A percentile compares a stretch with the other conserved stretches of the same genome.
These are phyloP conservation scores for Borostomias antarcticus DNA, from an alignment of 2,797 vertebrate species.

Conservation along the genomic window DNA sequence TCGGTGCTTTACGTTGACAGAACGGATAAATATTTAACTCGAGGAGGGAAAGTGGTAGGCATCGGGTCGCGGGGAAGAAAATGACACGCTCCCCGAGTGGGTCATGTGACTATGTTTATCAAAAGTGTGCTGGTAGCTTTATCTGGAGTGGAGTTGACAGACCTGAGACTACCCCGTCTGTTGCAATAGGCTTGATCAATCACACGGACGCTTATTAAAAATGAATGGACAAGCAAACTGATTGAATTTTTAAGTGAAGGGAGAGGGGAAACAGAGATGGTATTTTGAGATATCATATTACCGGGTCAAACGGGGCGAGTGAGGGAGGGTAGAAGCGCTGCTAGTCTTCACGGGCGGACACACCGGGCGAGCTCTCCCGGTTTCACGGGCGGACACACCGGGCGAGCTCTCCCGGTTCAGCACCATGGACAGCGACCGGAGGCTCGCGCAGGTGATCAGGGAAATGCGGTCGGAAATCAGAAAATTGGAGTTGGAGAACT, in stretches of 20 bases:
- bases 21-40: constrained; percentile 52
- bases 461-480: constrained; percentile 79
- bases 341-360: not conserved
- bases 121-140: constrained; percentile 46
- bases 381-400: not conserved
- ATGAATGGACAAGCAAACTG: not conserved
- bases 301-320: constrained; percentile 27
- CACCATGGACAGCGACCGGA: constrained; percentile 72
- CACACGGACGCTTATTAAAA: not conserved
- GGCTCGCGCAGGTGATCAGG: constrained; percentile 72
- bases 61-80: constrained; percentile 57
- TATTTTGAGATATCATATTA: constrained; percentile 7
- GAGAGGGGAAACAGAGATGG: not conserved
- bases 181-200: not conserved
- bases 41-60: constrained; percentile 52
- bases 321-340: not conserved
- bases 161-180: not conserved
- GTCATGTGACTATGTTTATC: constrained; percentile 42
- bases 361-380: constrained; percentile 6
- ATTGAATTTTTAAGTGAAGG: not conserved
- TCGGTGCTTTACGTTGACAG: constrained; percentile 50
- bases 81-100: constrained; percentile 38
- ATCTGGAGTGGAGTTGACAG: constrained; percentile 18
- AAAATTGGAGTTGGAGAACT: constrained; percentile 81
- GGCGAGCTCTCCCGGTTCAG: constrained; percentile 17